Base-by-base conservation (phyloP, 2,797 vertebrate species). In the Denticeps clupeoides region DNA sequence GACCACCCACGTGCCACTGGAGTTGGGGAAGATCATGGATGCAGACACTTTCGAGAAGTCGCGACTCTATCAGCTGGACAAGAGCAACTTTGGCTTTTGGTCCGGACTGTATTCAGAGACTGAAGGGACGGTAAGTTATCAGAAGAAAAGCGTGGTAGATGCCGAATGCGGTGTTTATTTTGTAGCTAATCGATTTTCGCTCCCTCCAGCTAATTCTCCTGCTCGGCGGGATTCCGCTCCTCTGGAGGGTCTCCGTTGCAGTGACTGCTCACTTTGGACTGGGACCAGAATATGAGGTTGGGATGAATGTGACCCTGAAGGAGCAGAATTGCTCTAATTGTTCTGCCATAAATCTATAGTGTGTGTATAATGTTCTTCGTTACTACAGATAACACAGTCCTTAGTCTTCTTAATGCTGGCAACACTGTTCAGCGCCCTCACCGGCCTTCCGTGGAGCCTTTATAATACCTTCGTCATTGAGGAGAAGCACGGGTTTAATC, bases 1-100 rank as follows among this genome's bases (percentile, higher is more conserved):
- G 11, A 94, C 89, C 11, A 90, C 80, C 29, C 86, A 85, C 12
- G 94, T 99, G 2, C 95, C 95, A 0, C 66, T 72, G 26, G 94
- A 99, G 47, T 66, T 99, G 19, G 91, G 85, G 42, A 90, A 90
- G 74, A 96, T 97, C 58, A 97, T 99, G 88, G 93, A 97, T 59
- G 79, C 88, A 1, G 90, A 95, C 70, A 99, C 95, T 0, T 97
- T 99, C 81, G 90, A 94, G 65, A 99, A 98, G 63, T 95, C 95
- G 7, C 91, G 95, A 29, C 83, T 96, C 12, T 99, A 99, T 74
- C 93, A 99, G 56, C 76, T 99, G 75, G 93, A 99, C 75, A 99
- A 99, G 82, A 97, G 95, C 61, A 92, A 91, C 64, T 99, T 99
- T 71, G 89, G 93, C 64, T 97, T 97, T 68, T 97, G 93, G 93